These are phyloP conservation scores for Caenorhabditis briggsae DNA, from an alignment of 1,140 invertebrate genomes.

Conservation along the genomic window DNA sequence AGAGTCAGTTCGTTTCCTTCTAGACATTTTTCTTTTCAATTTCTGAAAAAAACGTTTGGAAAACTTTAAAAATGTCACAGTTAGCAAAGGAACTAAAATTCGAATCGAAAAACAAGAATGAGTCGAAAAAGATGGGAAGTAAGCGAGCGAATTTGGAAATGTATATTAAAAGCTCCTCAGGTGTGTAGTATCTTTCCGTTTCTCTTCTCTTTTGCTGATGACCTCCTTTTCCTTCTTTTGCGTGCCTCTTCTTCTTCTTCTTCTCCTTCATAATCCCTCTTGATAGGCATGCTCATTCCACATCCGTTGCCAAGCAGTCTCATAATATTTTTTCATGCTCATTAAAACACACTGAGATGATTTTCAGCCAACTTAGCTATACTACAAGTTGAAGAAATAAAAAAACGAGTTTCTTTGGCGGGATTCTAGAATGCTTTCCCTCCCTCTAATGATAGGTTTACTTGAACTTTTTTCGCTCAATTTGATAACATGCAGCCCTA, in stretches of 20 bases:
- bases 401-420: no score
- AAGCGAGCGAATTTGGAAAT: neutral
- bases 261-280: conserved; percentile 14
- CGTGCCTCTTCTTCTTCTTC: neutral
- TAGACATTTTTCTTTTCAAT: neutral
- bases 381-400: no score
- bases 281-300: neutral
- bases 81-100: neutral
- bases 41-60: no score
- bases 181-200: neutral
- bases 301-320: conserved; percentile 29
- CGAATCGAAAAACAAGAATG: neutral
- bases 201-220: conserved; percentile 18
- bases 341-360: neutral
- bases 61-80: neutral
- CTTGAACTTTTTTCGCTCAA: no score
- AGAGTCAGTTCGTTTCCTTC: neutral
- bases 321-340: conserved; percentile 1
- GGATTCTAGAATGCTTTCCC: no score
- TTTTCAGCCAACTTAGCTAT: no score
- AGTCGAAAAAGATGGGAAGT: neutral
- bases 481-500: no score
- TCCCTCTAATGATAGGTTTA: no score
- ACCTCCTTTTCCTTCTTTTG: conserved; percentile 15
- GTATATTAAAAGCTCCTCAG: no score